Evolutionary conservation across 1,140 invertebrate species (phyloP).

Genomic region (Tetraneura akinire): DNA sequence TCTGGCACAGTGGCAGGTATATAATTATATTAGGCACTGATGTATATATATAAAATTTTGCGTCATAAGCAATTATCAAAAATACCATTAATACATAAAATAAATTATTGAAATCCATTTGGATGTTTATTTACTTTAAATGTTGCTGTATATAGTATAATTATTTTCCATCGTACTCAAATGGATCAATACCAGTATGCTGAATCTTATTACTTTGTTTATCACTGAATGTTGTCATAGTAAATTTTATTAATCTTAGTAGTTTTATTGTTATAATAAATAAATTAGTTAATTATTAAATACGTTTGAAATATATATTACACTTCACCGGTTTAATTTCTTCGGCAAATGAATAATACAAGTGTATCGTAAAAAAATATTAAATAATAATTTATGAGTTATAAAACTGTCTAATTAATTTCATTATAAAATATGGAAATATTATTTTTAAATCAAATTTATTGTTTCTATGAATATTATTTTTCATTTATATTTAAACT

Average conservation of each 20-base stretch:
- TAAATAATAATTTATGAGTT: neutral
- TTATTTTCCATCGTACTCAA: neutral
- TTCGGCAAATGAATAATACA: neutral
- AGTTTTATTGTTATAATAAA: neutral
- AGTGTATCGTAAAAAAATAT: neutral
- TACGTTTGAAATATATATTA: neutral
- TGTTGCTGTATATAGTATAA: neutral
- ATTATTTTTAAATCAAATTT: slow-evolving; percentile 14
- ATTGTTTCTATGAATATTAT: slow-evolving; percentile 18
- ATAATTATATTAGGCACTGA: neutral
- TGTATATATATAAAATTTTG: no score
- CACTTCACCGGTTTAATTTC: neutral
- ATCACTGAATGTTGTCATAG: slow-evolving; percentile 1
- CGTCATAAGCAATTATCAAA: neutral
- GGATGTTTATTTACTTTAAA: slow-evolving; percentile 19
- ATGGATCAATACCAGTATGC: neutral
- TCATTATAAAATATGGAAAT: slow-evolving; percentile 41
- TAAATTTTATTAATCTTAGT: slow-evolving; percentile 13
- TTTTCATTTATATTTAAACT: neutral
- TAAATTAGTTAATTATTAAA: neutral
- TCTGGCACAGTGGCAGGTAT: no score
- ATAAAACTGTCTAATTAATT: neutral
- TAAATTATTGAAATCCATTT: neutral
- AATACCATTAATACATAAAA: neutral
- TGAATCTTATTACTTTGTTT: slow-evolving; percentile 12